Base-by-base conservation (phyloP, 1,140 invertebrate genomes). In the Acromyrmex heyeri region DNA sequence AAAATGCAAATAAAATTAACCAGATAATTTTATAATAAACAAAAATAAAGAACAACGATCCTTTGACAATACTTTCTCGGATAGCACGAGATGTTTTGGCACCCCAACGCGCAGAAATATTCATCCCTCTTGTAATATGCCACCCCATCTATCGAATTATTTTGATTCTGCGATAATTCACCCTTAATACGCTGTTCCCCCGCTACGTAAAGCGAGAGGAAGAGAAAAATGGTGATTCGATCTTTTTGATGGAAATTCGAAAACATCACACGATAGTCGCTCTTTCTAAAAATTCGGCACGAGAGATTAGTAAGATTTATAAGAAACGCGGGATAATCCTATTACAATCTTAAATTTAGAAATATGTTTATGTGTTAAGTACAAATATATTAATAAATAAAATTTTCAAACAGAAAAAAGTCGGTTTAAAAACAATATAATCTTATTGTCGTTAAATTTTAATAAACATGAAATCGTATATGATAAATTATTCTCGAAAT, bases 101-200 rank as follows among this genome's bases (percentile, higher is more conserved):
- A 90, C 89, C 88, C 89, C 69, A 87, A 72, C 86, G 86, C 44
- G 81, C 79, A 81, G 86, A 85, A 85, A 90, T 75, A 62, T 87
- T 90, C 90, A 90, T 87, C 93, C 90, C 91, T 92, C 91, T 89
- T 91, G 88, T 91, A 92, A 90, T 90, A 91, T 87, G 90, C 88
- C 92, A 89, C 92, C 94, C 93, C 85, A 91, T 91, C 92, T 91
- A 93, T 95, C 93, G 94, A 95, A 94, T 95, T 95, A 95, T 95
- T 95, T 94, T 94, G 93, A 95, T 95, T 95, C 93, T 92, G 85
- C 90, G 94, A 95, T 94, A 95, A 95, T 95, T 95, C 94, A 92
- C 89, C 93, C 92, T 91, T 94, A 93, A 94, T 94, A 92, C 91
- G 89, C 53, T 87, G 87, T 91, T 90, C 90, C 65, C 86, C 21